Base-by-base conservation (phyloP, 2,797 vertebrate genomes). In the Acanthurus leucopareius region DNA sequence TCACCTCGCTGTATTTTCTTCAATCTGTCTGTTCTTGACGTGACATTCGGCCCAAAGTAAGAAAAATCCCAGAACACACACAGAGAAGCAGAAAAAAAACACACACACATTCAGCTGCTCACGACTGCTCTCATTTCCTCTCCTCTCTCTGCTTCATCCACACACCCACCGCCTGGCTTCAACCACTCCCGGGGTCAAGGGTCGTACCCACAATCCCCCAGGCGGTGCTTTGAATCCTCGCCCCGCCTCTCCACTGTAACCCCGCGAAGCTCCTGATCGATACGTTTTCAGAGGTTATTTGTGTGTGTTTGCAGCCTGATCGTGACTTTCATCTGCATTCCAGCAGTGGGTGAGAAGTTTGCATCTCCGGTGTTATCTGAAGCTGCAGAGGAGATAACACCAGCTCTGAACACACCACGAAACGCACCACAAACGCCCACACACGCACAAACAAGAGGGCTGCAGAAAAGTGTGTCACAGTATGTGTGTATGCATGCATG, bases 161-260 rank as follows among this genome's bases (percentile, higher is more conserved):
- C 67, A 72, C 62, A 4, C 49, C 63, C 66, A 54, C n/a, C n/a
- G 63, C 70, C 64, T 38, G 54, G 20, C 3, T 57, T 71, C 62
- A 40, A 63, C 45, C 51, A 47, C 5, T 62, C 62, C 38, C 19
- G 7, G 38, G 61, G 71, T 75, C 73, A 84, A 51, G 38, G 71
- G 74, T 89, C 71, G 60, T 25, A 63, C 75, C 74, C 77, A 78
- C 77, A 84, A 59, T 73, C 75, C 77, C 45, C 22, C 45, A 49
- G 78, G 68, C 67, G 10, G 20, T 40, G 54, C 54, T 80, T 76
- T 76, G 74, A 88, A 65, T 77, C 59, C 38, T 65, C 10, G 13
- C 0, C 48, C 42, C 19, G 52, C n/a, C 38, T 45, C 74, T 22
- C 38, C 47, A 13, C 51, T 54, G 58, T 38, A 17, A 58, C 68